A percentile compares a stretch with the other conserved stretches of the same genome.
phyloP scores from a whole-genome alignment of 2,797 vertebrate species.

The Danio kyathit region DNA sequence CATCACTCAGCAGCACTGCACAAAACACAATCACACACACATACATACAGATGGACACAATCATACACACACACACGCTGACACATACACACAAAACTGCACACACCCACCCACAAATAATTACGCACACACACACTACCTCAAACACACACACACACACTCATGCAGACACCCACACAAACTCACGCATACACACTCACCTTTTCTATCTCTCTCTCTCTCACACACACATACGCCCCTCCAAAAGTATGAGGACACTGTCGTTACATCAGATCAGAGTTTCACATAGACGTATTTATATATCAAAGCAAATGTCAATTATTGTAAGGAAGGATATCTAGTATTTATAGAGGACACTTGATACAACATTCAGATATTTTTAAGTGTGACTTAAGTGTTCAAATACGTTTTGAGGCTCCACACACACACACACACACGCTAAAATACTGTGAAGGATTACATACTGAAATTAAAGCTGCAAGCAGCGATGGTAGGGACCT shows the following conservation, averaged over 20 bases:
- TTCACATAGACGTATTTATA: not conserved
- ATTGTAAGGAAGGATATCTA: not conserved
- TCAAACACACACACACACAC: slow-evolving; percentile 28
- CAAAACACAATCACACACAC: slow-evolving; percentile 20
- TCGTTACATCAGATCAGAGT: not conserved
- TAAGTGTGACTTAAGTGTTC: not conserved
- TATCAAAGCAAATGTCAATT: not conserved
- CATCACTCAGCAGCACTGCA: slow-evolving; percentile 71
- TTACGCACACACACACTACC: no score
- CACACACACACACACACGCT: no score
- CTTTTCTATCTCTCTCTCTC: no score
- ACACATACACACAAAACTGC: no score
- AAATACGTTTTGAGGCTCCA: not conserved
- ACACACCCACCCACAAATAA: no score
- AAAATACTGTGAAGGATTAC: no score
- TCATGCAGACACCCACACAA: not conserved
- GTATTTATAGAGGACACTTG: not conserved
- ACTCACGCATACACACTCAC: not conserved
- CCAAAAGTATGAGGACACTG: slow-evolving; percentile 50
- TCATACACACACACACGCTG: no score
- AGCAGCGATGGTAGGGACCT: no score
- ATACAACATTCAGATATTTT: not conserved
- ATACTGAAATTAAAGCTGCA: no score
- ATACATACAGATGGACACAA: no score
- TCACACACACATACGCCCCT: not conserved